Conservation (phyloP, 1,140 invertebrate genomes). For the Listronotus oregonensis region DNA sequence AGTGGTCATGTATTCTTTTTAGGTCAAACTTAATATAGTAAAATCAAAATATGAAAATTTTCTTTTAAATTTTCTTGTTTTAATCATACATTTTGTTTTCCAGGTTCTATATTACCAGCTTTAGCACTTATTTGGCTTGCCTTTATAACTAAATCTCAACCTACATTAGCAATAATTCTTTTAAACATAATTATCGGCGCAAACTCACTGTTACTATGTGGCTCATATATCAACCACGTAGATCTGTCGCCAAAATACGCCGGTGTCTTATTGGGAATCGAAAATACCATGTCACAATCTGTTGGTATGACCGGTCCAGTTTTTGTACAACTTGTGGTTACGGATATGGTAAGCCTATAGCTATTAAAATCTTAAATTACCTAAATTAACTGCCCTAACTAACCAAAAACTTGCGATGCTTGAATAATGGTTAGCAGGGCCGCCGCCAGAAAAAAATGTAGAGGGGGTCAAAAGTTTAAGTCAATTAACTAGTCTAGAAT, state of each 20-base stretch:
- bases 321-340: slow-evolving; percentile 30
- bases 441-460: too few species aligned
- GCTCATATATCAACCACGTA: slow-evolving; percentile 31
- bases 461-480: too few species aligned
- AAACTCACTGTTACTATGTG: slow-evolving; percentile 17
- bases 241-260: slow-evolving; percentile 33
- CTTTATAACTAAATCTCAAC: slow-evolving; percentile 22
- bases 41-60: too few species aligned
- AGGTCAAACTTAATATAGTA: too few species aligned
- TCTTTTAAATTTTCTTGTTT: too few species aligned
- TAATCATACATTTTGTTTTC: too few species aligned
- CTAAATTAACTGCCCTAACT: too few species aligned
- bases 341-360: slow-evolving; percentile 34
- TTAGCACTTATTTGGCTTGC: slow-evolving; percentile 18
- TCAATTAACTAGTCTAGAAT: too few species aligned
- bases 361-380: too few species aligned
- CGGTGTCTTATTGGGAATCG: slow-evolving; percentile 26
- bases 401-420: too few species aligned
- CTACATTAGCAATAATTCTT: slow-evolving; percentile 19
- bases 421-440: too few species aligned
- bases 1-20: too few species aligned
- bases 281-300: slow-evolving; percentile 27
- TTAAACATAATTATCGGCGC: slow-evolving; percentile 28
- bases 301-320: slow-evolving; percentile 26
- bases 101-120: slow-evolving; percentile 27